A percentile compares a stretch with the other conserved stretches of the same genome.
Conservation (phyloP, 2,888 invertebrate species). For the Caradrina kadenii region DNA sequence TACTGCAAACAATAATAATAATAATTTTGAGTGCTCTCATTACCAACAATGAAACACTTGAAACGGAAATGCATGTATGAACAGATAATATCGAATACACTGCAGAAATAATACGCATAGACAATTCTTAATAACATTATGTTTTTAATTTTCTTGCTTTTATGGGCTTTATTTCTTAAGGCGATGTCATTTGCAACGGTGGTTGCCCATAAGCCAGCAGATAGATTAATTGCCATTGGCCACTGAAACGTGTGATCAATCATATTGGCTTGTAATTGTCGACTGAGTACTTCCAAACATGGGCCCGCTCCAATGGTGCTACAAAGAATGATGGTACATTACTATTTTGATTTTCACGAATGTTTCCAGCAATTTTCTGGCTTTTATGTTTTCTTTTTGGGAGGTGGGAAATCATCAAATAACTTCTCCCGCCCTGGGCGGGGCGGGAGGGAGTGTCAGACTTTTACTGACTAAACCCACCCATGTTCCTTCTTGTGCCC, state of each 20-base stretch:
- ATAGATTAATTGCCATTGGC: not conserved
- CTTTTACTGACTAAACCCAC: no score
- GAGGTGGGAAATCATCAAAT: no score
- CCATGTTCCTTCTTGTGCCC: no score
- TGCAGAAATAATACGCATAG: conserved; percentile 32
- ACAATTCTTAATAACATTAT: conserved; percentile 1
- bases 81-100: conserved; percentile 37
- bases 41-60: conserved; percentile 16
- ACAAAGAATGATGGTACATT: not conserved
- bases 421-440: no score
- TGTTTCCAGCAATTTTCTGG: not conserved
- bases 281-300: not conserved
- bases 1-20: not conserved
- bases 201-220: not conserved
- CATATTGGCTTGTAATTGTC: conserved; percentile 33
- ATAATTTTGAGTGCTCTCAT: conserved; percentile 11
- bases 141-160: conserved; percentile 23
- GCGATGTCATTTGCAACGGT: not conserved
- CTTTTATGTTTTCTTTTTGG: no score
- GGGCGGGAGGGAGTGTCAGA: no score
- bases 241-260: conserved; percentile 21
- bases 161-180: conserved; percentile 8
- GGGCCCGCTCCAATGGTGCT: not conserved
- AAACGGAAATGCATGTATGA: conserved; percentile 34
- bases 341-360: not conserved